Evolutionary conservation across 2,888 invertebrate species (phyloP).

Genomic region (Eupithecia dodoneata): DNA sequence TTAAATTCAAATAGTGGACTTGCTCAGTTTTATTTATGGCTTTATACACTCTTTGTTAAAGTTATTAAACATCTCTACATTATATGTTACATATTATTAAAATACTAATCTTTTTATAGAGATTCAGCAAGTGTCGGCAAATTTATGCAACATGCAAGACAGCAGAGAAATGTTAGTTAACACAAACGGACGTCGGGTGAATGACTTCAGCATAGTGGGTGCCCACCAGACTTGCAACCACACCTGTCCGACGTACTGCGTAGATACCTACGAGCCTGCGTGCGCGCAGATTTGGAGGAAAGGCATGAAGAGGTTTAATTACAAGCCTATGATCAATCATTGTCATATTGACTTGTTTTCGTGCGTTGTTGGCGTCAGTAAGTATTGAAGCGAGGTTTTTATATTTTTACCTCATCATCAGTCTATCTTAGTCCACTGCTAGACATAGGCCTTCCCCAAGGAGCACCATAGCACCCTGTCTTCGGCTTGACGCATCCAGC

Average conservation of each 20-base stretch:
- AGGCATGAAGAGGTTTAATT: conserved; percentile 40
- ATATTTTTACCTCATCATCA: not conserved
- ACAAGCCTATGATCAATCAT: conserved; percentile 70
- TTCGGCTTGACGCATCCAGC: no score
- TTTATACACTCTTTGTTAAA: no score
- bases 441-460: no score
- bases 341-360: conserved; percentile 77
- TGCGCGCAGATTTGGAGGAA: conserved; percentile 67
- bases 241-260: conserved; percentile 70
- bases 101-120: conserved; percentile 46
- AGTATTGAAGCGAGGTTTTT: conserved; percentile 1
- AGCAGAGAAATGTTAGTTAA: conserved; percentile 6
- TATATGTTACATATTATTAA: not conserved
- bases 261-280: conserved; percentile 69
- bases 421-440: no score
- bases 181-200: conserved; percentile 51
- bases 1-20: no score
- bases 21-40: no score
- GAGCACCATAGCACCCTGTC: no score
- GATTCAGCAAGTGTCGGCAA: conserved; percentile 53
- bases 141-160: conserved; percentile 48
- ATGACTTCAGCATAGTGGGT: conserved; percentile 68
- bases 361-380: conserved; percentile 68
- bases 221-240: conserved; percentile 73
- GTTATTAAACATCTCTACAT: no score